Base-by-base conservation (phyloP, 2,888 invertebrate genomes). In the Automeris io region DNA sequence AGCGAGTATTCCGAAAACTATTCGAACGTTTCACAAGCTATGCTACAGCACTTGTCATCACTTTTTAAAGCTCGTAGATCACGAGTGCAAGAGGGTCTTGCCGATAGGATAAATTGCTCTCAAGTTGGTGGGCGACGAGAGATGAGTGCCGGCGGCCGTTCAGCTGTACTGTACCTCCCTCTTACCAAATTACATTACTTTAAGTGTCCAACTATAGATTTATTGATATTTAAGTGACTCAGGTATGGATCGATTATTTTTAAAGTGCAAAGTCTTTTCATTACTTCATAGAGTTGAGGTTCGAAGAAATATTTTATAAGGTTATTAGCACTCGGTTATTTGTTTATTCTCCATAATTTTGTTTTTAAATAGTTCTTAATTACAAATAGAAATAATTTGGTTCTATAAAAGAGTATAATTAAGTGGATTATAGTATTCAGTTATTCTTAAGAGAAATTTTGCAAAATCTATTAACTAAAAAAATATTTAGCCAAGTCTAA, bases 71-170 rank as follows among this genome's bases (percentile, higher is more conserved):
- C 55, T 63, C 72, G 67, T 76, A 74, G 72, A 77, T 75, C 70
- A 69, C 65, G 54, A 53, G 54, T 49, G 37, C 49, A 42, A 48
- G 58, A 65, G 67, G 60, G 64, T 57, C 55, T 49, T 48, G 73
- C 42, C 65, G 74, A 74, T 63, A 58, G 68, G 55, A 63, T 68
- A 72, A 74, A 79, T 75, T 65, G 75, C 68, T 76, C 67, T 71
- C 69, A 65, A 72, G 75, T 67, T 60, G 59, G 53, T 49, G 47
- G 52, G 63, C 61, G 82, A 63, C 54, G 82, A 82, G 40, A 49
- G 81, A 81, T 47, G 55, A 34, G 65, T 61, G 68, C 70, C 67
- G 66, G 61, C 53, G 52, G 34, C 43, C 44, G 42, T 40, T 43
- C 57, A 49, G 45, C 43, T 45, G 45, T 46, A 46, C 40, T 42